phyloP scores from a whole-genome alignment of 2,797 vertebrate species.

The Rhabdomys pumilio region DNA sequence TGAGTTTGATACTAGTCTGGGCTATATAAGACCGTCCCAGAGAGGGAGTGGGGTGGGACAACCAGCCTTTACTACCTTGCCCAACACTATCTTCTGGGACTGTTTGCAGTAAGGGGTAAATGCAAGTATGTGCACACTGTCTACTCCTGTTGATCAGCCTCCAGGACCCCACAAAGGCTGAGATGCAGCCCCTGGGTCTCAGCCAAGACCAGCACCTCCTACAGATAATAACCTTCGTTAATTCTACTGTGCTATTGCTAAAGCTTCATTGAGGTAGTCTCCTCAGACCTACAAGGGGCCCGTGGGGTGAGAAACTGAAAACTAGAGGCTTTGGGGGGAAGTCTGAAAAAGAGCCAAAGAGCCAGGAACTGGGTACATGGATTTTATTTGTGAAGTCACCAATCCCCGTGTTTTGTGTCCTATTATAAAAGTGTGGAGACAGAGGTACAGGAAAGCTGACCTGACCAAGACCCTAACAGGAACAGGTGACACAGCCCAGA shows the following conservation, averaged over 20 bases:
- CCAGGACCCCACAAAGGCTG: neutral
- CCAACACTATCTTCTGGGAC: neutral
- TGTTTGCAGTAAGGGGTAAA: neutral
- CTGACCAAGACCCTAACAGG: neutral
- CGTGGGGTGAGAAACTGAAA: rapidly evolving
- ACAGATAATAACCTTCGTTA: neutral
- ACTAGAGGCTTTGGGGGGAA: neutral
- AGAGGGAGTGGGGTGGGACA: neutral
- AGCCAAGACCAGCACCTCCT: neutral
- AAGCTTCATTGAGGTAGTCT: neutral
- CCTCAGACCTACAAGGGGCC: neutral
- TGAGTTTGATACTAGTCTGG: neutral
- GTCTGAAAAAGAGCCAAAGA: neutral
- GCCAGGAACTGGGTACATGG: neutral
- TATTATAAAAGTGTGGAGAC: conserved; percentile 22
- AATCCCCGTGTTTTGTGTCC: neutral
- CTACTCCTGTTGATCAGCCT: neutral
- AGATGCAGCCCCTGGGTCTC: too few species aligned
- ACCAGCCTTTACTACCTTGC: too few species aligned
- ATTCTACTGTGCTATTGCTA: neutral
- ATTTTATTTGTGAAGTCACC: neutral
- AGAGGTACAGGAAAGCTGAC: neutral
- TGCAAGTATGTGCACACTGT: rapidly evolving
- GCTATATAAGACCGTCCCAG: neutral
- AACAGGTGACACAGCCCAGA: neutral